Evolutionary conservation across 2,888 invertebrate species (phyloP), one percentile per base, ranked within the genome.

Genomic region (Dendrolimus pini): DNA sequence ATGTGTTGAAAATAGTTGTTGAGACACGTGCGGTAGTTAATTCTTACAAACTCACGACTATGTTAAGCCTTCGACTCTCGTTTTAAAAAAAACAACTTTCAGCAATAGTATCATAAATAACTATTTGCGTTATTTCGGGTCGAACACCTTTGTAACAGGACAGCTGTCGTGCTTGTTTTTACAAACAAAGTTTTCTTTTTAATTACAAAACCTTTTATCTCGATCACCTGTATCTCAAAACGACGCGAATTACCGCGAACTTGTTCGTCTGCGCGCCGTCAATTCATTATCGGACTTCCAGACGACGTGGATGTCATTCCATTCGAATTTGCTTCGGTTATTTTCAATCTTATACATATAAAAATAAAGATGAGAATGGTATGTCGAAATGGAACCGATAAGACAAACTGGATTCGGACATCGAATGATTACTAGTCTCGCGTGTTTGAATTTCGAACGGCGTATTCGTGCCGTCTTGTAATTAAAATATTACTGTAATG

Each of bases 391-490:
- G 7, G 47, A 68, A 68, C 68, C 71, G 80, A 81, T 89, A 89
- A 79, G 83, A 75, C 87, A 70, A 78, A 80, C 78, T 83, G 82
- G 85, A 83, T 82, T 78, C 81, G 77, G 78, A 83, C 82, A 80
- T 80, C 82, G 81, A 87, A 83, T 89, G 90, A 90, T 89, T 89
- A 89, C 89, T 84, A 85, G 85, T 79, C 83, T 80, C 75, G 74
- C 75, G 69, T 75, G 79, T 78, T 81, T 69, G 77, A 73, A 70
- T 73, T 70, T 75, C 73, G 74, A 87, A 87, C 77, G 84, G 71
- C 82, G 77, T 84, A 87, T 79, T 78, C 72, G 75, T 68, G 63
- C 54, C 54, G 56, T 42, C 55, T 57, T 62, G 60, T 75, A 69
- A 72, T 75, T 74, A 67, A 82, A 79, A 77, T 72, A 68, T 70